Evolutionary conservation across 2,888 invertebrate genomes (phyloP).

Genomic region (Amphimallon solstitiale): DNA sequence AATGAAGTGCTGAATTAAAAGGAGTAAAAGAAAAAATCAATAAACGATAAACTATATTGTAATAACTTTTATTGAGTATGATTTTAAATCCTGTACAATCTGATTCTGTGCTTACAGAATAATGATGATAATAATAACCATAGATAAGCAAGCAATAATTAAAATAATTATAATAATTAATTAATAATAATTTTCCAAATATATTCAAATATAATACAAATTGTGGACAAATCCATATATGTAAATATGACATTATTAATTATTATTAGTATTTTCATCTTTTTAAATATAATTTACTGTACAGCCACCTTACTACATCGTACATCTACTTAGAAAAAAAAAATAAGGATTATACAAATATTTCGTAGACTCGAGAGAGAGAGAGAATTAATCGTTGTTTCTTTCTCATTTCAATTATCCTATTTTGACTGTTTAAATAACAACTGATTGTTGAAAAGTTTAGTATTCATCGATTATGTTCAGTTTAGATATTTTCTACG

Average conservation of each 20-base stretch:
- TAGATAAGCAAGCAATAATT: conserved; percentile 61
- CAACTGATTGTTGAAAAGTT: conserved; percentile 9
- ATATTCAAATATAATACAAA: conserved; percentile 61
- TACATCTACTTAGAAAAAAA: conserved; percentile 55
- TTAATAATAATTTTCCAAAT: conserved; percentile 54
- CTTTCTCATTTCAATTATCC: not conserved
- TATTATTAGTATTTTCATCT: conserved; percentile 50
- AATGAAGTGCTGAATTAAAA: not conserved
- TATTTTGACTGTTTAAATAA: conserved; percentile 7
- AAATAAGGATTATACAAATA: conserved; percentile 3
- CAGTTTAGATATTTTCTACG: too few species aligned
- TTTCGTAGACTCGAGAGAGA: conserved; percentile 38
- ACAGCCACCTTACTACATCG: conserved; percentile 63
- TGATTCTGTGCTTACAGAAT: conserved; percentile 62
- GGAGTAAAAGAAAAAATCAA: not conserved
- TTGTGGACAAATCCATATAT: conserved; percentile 53
- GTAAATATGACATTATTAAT: conserved; percentile 38
- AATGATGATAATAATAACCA: conserved; percentile 55
- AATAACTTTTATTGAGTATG: conserved; percentile 62
- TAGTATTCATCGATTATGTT: too few species aligned
- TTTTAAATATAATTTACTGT: conserved; percentile 57
- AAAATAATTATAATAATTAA: conserved; percentile 50
- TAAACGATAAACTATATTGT: conserved; percentile 36
- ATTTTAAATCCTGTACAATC: conserved; percentile 61
- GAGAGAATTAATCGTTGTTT: conserved; percentile 45